Percentiles rank a stretch among this genome's conserved stretches.
Conservation (phyloP, 2,113 vertebrate genomes). For the Charina bottae region DNA sequence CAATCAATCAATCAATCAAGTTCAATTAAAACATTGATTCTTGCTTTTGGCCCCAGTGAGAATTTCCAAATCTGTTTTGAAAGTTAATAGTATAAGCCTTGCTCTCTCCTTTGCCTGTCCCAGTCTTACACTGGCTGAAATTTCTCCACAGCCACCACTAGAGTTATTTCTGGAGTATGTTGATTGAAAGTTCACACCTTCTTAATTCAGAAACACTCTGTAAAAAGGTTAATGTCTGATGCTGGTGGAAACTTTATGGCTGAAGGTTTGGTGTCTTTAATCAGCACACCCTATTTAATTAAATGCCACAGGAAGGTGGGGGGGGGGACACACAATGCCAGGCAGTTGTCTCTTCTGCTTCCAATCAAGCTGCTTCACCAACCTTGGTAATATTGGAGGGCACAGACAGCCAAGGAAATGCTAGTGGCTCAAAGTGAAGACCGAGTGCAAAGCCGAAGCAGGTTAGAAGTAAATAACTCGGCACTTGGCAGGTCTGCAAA, state of each 20-base stretch:
- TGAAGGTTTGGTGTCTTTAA: conserved; percentile 44
- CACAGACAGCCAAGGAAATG: not conserved
- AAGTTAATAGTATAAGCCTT: not conserved
- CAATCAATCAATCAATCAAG: too few relatives aligned
- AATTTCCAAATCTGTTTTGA: not conserved
- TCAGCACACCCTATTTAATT: not conserved
- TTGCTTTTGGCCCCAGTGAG: too few relatives aligned
- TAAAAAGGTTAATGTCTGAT: conserved; percentile 53
- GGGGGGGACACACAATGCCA: not conserved
- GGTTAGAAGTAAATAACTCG: conserved; percentile 46
- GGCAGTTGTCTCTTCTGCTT: not conserved
- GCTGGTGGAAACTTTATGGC: conserved; percentile 33
- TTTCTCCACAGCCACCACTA: not conserved
- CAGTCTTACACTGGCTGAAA: rapidly evolving
- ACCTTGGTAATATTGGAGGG: not conserved
- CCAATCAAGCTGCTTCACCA: not conserved
- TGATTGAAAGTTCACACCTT: conserved; percentile 25
- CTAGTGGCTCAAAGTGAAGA: rapidly evolving
- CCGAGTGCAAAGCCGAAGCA: not conserved
- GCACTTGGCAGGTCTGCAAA: conserved; percentile 31
- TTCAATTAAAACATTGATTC: not conserved
- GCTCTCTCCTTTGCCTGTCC: not conserved
- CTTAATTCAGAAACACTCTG: conserved; percentile 24
- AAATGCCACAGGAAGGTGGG: conserved; percentile 35
- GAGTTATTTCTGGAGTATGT: not conserved